Conservation (phyloP, 2,888 invertebrate species). For the Piscicola geometra region DNA sequence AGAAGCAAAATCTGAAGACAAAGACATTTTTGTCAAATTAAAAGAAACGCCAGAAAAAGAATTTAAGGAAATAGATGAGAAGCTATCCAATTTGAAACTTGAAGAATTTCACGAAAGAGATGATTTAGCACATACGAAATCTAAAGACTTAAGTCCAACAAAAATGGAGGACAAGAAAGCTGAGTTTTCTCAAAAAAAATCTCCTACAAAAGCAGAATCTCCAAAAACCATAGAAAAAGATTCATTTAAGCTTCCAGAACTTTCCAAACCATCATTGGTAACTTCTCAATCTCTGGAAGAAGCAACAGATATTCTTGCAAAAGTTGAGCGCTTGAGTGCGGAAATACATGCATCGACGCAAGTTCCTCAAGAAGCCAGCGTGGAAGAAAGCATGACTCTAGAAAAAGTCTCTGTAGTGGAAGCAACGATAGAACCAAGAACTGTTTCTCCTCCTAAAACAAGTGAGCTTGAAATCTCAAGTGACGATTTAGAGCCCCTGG, state of each 20-base stretch:
- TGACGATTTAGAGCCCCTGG: constrained; percentile 7
- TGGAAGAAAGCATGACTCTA: background rate
- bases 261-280: background rate
- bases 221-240: background rate
- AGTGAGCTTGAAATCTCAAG: background rate
- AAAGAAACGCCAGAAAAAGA: too few relatives aligned
- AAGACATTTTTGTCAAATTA: too few relatives aligned
- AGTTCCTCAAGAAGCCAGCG: background rate
- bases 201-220: background rate
- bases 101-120: too few relatives aligned
- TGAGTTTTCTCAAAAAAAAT: background rate
- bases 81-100: too few relatives aligned
- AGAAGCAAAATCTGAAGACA: background rate
- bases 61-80: too few relatives aligned
- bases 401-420: background rate
- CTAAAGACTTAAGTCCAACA: background rate
- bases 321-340: background rate
- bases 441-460: background rate
- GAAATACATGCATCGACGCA: background rate
- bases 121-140: background rate
- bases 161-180: background rate
- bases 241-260: background rate
- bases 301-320: background rate
- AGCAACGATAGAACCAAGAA: background rate
- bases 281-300: background rate